These are phyloP conservation scores for Drosophila arizonae DNA, from an alignment of 1,140 invertebrate species.

Conservation along the genomic window DNA sequence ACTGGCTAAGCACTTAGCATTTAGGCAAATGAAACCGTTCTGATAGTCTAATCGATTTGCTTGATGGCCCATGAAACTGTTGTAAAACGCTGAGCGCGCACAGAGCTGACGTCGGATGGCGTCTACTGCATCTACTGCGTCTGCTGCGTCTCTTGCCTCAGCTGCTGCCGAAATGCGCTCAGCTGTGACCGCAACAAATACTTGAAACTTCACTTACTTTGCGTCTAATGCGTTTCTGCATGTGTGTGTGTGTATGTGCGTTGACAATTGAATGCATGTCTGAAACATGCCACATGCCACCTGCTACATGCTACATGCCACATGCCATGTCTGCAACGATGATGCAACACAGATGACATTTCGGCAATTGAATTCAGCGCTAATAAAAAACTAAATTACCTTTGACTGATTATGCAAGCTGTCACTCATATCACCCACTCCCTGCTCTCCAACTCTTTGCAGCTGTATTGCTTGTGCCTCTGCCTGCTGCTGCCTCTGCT, in stretches of 20 bases:
- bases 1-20: not conserved
- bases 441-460: not conserved
- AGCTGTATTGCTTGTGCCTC: slow-evolving; percentile 56
- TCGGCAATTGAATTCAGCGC: slow-evolving; percentile 35
- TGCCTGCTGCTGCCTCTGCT: slow-evolving; percentile 66
- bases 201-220: not conserved
- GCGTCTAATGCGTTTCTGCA: slow-evolving; percentile 8
- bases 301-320: slow-evolving; percentile 23
- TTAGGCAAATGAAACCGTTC: slow-evolving; percentile 23
- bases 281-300: slow-evolving; percentile 27
- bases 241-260: slow-evolving; percentile 28
- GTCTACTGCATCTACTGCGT: not conserved
- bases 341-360: slow-evolving; percentile 34
- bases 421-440: not conserved
- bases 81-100: slow-evolving; percentile 39
- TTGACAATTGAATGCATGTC: slow-evolving; percentile 64
- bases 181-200: slow-evolving; percentile 36
- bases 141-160: not conserved
- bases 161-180: slow-evolving; percentile 32
- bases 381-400: slow-evolving; percentile 8
- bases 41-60: slow-evolving; percentile 24
- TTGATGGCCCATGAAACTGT: slow-evolving; percentile 56
- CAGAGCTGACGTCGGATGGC: slow-evolving; percentile 1
- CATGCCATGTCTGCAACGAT: slow-evolving; percentile 12
- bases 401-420: slow-evolving; percentile 35